Conservation (phyloP, 2,797 vertebrate genomes). For the Myripristis jacobus region DNA sequence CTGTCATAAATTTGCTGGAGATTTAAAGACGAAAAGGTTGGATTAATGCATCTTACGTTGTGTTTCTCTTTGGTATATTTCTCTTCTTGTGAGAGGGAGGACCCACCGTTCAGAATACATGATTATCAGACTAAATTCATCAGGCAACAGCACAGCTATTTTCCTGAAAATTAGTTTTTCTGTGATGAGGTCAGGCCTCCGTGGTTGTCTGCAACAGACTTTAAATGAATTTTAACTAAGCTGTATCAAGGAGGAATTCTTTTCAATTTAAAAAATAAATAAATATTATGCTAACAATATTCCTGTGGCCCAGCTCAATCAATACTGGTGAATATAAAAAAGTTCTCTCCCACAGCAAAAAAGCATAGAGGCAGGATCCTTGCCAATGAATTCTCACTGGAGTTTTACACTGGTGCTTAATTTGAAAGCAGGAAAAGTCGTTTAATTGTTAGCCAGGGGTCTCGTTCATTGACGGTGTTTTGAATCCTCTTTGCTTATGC, state of each 20-base stretch:
- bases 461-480: conserved; percentile 9
- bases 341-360: conserved; percentile 61
- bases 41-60: conserved; percentile 10
- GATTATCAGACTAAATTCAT: conserved; percentile 18
- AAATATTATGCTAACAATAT: conserved; percentile 27
- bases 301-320: conserved; percentile 63
- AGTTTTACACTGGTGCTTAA: conserved; percentile 46
- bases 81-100: conserved; percentile 15
- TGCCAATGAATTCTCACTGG: conserved; percentile 67
- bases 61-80: conserved; percentile 19
- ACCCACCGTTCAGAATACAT: conserved; percentile 28
- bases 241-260: conserved; percentile 30
- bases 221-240: conserved; percentile 21
- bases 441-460: conserved; percentile 21
- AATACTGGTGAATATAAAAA: conserved; percentile 54
- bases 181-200: conserved; percentile 32
- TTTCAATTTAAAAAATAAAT: conserved; percentile 42
- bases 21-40: conserved; percentile 11
- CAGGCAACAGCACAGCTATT: not conserved
- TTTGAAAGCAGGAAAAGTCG: conserved; percentile 23
- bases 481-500: not conserved
- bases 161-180: conserved; percentile 2
- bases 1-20: conserved; percentile 1
- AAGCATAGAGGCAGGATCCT: conserved; percentile 44
- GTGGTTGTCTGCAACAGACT: conserved; percentile 22